A percentile compares a stretch with the other conserved stretches of the same genome.
Evolutionary conservation across 2,888 invertebrate species (phyloP).

Genomic region (Drosophila greeni): DNA sequence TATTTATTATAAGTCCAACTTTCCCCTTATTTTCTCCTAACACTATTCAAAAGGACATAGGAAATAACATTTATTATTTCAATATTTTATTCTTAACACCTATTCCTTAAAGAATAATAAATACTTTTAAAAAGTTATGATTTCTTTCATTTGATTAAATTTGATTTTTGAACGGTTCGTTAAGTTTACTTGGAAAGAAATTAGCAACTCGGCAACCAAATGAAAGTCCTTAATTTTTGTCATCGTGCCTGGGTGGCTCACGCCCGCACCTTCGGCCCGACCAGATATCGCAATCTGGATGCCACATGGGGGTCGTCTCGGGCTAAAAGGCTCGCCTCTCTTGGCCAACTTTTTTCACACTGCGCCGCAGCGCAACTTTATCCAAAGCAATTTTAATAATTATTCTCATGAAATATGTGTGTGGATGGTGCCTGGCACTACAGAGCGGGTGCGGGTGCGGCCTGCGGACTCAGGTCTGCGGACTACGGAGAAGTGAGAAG

Average conservation of each 20-base stretch:
- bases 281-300: slow-evolving; percentile 23
- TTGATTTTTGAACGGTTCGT: neutral
- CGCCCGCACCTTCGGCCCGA: slow-evolving; percentile 10
- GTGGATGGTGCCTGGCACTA: slow-evolving; percentile 29
- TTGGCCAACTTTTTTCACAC: slow-evolving; percentile 43
- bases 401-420: slow-evolving; percentile 63
- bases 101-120: neutral
- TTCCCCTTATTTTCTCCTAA: too few species aligned
- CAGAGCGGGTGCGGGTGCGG: slow-evolving; percentile 4
- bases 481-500: slow-evolving; percentile 24
- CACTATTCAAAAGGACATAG: too few species aligned
- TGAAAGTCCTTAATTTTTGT: slow-evolving; percentile 8
- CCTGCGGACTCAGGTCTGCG: neutral
- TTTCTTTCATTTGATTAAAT: neutral
- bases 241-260: slow-evolving; percentile 8
- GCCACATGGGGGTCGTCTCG: slow-evolving; percentile 43
- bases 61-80: too few species aligned
- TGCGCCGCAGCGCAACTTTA: slow-evolving; percentile 36
- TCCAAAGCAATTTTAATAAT: slow-evolving; percentile 68
- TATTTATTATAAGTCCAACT: too few species aligned
- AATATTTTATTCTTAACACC: too few species aligned
- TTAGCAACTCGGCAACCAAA: neutral
- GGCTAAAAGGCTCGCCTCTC: slow-evolving; percentile 33
- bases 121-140: neutral
- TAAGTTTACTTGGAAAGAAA: neutral